Conservation (phyloP, 2,113 vertebrate species). For the Rhadina sibilatrix region DNA sequence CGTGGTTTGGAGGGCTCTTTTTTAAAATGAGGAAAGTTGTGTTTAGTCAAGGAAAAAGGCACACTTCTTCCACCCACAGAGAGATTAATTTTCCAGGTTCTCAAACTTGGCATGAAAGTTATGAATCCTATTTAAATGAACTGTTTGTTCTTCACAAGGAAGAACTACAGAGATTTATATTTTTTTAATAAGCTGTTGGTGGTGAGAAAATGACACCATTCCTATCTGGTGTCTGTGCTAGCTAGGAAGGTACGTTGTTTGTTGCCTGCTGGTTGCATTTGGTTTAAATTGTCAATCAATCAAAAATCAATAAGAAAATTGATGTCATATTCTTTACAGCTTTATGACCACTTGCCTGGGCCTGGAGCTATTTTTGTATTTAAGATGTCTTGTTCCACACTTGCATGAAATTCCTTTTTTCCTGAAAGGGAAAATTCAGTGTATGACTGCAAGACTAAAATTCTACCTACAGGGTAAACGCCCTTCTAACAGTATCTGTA, state of each 20-base stretch:
- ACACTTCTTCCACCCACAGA: neutral
- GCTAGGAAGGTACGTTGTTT: neutral
- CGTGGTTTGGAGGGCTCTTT: neutral
- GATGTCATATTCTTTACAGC: neutral
- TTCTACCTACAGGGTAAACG: neutral
- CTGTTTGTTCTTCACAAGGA: neutral
- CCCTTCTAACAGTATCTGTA: neutral
- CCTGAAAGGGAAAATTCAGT: neutral
- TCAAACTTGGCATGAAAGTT: neutral
- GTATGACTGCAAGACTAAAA: neutral
- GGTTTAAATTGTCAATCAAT: neutral
- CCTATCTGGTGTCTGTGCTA: neutral
- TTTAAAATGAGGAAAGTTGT: neutral
- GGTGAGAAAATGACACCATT: neutral
- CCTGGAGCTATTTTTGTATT: neutral
- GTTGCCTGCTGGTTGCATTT: neutral
- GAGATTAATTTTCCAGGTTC: neutral
- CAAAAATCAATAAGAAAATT: neutral
- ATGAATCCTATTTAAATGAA: neutral
- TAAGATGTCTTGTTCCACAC: neutral
- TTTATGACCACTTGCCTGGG: neutral
- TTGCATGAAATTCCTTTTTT: neutral
- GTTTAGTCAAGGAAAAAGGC: neutral
- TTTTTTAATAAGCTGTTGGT: neutral
- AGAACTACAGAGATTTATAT: neutral